Evolutionary conservation across 2,888 invertebrate genomes (phyloP).

Genomic region (Rhamphomyia laevipes): DNA sequence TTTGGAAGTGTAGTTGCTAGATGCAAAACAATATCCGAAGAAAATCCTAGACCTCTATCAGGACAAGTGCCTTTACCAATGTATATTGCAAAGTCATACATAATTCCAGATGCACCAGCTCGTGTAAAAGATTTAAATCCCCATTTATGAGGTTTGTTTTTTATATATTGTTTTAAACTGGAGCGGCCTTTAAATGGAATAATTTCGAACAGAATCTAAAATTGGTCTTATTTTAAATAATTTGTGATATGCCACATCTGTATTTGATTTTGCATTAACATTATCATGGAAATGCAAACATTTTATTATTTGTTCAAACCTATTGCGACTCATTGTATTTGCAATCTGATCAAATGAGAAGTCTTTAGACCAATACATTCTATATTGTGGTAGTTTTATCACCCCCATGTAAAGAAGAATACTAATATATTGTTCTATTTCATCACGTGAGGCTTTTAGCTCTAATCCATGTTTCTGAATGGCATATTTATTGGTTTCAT

Average conservation of each 20-base stretch:
- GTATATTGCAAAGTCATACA: neutral
- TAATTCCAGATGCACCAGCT: conserved; percentile 4
- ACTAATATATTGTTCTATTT: no score
- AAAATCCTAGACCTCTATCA: no score
- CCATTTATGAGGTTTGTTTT: conserved; percentile 8
- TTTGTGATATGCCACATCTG: neutral
- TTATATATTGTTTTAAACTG: conserved; percentile 5
- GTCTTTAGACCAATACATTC: no score
- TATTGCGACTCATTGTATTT: neutral
- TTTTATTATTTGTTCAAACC: conserved; percentile 6
- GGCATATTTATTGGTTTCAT: no score
- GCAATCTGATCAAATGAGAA: no score
- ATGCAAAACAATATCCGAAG: no score
- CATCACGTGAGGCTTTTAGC: no score
- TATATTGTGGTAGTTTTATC: no score
- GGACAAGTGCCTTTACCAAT: no score
- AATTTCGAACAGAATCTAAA: neutral
- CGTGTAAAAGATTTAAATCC: conserved; percentile 4
- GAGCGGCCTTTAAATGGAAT: neutral
- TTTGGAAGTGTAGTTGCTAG: neutral
- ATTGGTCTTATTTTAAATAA: neutral
- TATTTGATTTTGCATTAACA: neutral
- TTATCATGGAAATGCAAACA: conserved; percentile 4
- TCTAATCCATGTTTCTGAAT: no score
- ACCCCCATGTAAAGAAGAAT: no score